Evolutionary conservation across 2,113 vertebrate genomes (phyloP), one percentile per base, ranked within the genome.

Genomic region (Urocitellus parryii): DNA sequence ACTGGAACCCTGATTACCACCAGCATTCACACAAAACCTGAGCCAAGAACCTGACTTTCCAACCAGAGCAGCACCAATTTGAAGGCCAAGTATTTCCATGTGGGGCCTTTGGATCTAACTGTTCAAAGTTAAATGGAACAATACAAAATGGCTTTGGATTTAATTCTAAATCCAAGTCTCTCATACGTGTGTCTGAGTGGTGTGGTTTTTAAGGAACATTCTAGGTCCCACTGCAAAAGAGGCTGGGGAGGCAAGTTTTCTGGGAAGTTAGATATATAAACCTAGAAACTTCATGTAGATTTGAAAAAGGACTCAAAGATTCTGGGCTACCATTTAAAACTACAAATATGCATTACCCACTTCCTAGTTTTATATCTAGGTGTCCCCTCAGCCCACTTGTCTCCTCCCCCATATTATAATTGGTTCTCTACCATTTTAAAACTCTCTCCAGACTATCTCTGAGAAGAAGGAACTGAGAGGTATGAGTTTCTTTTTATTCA

Each of bases 401-500:
- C 8, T 53, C 1, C 42, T 22, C 16, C 34, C 27, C 53, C 9
- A 29, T 51, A 7, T 24, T 32, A 53, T 29, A 96, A 91, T 72
- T 32, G 13, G 53, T n/a, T 85, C 24, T 79, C 81, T 51, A 73
- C 25, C 83, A 20, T 67, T 90, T 95, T 80, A 13, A 70, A 72
- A 68, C 32, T 90, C 70, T 76, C 20, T 48, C 51, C 34, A 87
- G 76, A 84, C 34, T 94, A 12, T 24, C 42, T 84, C 2, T 84
- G 56, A 90, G 65, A 73, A 45, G n/a, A 88, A 90, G 34, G 14
- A 32, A 56, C 48, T 48, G 17, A 86, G 45, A 42, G 8, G 4
- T 27, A 3, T 79, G 45, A 48, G 13, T 65, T 77, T 76, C 53
- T 87, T 86, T 91, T 96, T 88, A 88, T 86, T 88, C 42, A 58